A percentile compares a stretch with the other conserved stretches of the same genome.
phyloP scores from a whole-genome alignment of 2,113 vertebrate genomes.

The Haplotaxodon microlepis region DNA sequence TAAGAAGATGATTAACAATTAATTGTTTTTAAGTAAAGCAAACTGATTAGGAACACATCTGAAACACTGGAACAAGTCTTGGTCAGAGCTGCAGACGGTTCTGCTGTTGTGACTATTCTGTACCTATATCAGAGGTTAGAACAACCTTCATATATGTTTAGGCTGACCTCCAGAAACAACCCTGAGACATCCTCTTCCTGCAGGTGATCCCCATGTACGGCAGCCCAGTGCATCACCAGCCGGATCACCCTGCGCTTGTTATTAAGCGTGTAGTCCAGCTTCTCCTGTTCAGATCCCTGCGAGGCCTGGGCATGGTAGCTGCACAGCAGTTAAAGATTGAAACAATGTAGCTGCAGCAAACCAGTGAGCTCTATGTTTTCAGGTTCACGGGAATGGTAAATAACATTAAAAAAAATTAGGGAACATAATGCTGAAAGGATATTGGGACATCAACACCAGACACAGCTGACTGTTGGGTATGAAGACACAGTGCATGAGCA shows the following conservation, averaged over 20 bases:
- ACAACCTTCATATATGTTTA: not conserved
- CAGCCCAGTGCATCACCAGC: slow-evolving; percentile 87
- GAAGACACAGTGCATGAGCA: slow-evolving; percentile 96
- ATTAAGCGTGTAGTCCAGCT: slow-evolving; percentile 92
- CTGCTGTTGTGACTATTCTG: not conserved
- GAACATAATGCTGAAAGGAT: slow-evolving; percentile 79
- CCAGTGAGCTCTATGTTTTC: not conserved
- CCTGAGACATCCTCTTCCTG: slow-evolving; percentile 85
- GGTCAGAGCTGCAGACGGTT: not conserved
- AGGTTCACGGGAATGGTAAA: not conserved
- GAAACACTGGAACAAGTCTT: not conserved
- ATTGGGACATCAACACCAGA: slow-evolving; percentile 89
- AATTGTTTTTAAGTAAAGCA: not conserved
- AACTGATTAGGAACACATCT: not conserved
- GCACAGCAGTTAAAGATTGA: slow-evolving; percentile 79
- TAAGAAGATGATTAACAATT: not conserved
- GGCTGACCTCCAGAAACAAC: slow-evolving; percentile 85
- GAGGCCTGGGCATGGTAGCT: slow-evolving; percentile 92
- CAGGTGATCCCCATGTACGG: slow-evolving; percentile 79
- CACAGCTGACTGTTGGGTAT: slow-evolving; percentile 91
- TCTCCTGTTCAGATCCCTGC: slow-evolving; percentile 94
- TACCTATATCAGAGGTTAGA: not conserved
- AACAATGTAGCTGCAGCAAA: not conserved
- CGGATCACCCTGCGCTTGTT: slow-evolving; percentile 90
- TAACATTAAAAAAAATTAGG: not conserved